A percentile compares a stretch with the other conserved stretches of the same genome.
These are phyloP conservation scores for Agrypnus murinus DNA, from an alignment of 2,888 invertebrate genomes.

Conservation along the genomic window DNA sequence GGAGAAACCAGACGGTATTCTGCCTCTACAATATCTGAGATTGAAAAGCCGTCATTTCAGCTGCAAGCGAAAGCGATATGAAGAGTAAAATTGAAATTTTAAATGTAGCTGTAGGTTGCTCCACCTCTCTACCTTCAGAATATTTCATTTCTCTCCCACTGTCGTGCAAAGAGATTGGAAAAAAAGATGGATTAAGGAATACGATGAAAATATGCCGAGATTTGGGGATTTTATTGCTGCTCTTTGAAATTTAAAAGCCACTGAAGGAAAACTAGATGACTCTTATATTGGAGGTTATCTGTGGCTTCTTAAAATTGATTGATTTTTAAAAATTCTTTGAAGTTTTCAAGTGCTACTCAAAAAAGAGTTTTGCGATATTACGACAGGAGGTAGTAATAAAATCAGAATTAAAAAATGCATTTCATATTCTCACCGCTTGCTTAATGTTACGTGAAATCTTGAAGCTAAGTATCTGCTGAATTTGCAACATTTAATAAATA, in stretches of 20 bases:
- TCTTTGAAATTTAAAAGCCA: slow-evolving; percentile 50
- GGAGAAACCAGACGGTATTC: slow-evolving; percentile 39
- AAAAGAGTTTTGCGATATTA: too few relatives aligned
- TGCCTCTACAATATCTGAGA: slow-evolving; percentile 42
- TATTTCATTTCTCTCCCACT: slow-evolving; percentile 44
- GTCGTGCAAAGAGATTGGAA: slow-evolving; percentile 33
- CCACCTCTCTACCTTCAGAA: slow-evolving; percentile 37
- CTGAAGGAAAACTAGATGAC: slow-evolving; percentile 43
- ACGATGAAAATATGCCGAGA: slow-evolving; percentile 43
- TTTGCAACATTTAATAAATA: too few relatives aligned
- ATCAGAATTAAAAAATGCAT: too few relatives aligned
- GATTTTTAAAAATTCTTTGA: slow-evolving; percentile 40
- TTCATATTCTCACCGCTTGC: too few relatives aligned
- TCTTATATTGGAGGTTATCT: slow-evolving; percentile 43
- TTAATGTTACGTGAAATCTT: too few relatives aligned
- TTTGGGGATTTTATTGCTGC: slow-evolving; percentile 47
- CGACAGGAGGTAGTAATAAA: too few relatives aligned
- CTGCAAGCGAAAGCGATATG: slow-evolving; percentile 50
- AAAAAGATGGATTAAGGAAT: slow-evolving; percentile 44
- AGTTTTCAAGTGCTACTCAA: slow-evolving; percentile 13
- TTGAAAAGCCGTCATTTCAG: slow-evolving; percentile 49
- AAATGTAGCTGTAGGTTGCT: slow-evolving; percentile 49
- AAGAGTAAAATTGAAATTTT: slow-evolving; percentile 52
- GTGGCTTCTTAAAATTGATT: slow-evolving; percentile 38
- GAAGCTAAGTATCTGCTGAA: too few relatives aligned